Percentiles rank a stretch among this genome's conserved stretches.
Conservation (phyloP, 2,113 vertebrate genomes). For the Dasyornis broadbenti region DNA sequence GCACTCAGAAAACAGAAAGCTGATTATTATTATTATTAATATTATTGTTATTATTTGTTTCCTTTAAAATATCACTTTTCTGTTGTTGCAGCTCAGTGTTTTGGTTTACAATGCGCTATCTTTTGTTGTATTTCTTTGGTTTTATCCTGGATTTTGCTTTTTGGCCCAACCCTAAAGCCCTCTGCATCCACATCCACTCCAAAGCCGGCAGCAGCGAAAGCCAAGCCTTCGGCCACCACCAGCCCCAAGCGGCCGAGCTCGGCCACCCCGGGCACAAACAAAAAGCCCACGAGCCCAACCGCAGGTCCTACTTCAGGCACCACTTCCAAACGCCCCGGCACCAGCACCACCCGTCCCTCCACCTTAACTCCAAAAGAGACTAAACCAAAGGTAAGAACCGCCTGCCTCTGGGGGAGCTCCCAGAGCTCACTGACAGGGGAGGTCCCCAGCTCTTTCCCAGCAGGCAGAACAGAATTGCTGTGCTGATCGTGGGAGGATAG, state of each 20-base stretch:
- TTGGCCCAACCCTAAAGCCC: slow-evolving; percentile 68
- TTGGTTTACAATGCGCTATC: slow-evolving; percentile 63
- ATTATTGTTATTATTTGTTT: not conserved
- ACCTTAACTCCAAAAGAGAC: slow-evolving; percentile 65
- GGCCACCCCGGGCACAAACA: slow-evolving; percentile 71
- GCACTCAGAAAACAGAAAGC: slow-evolving; percentile 70
- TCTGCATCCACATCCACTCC: slow-evolving; percentile 56
- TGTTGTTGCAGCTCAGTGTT: slow-evolving; percentile 43
- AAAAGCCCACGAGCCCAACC: slow-evolving; percentile 78
- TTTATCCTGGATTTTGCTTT: slow-evolving; percentile 57
- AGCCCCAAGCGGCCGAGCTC: slow-evolving; percentile 75
- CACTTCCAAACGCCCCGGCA: slow-evolving; percentile 69
- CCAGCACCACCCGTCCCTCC: slow-evolving; percentile 49
- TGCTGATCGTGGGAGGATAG: accelerated
- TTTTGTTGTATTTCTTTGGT: slow-evolving; percentile 65
- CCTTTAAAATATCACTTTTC: slow-evolving; percentile 26
- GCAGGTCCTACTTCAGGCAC: slow-evolving; percentile 56
- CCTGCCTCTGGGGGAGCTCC: not conserved
- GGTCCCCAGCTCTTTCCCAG: accelerated
- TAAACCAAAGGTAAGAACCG: slow-evolving; percentile 84
- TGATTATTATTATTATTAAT: not conserved
- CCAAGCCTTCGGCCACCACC: slow-evolving; percentile 60
- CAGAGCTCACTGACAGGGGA: accelerated
- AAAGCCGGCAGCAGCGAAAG: slow-evolving; percentile 76
- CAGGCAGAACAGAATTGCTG: accelerated